Percentiles rank a stretch among this genome's conserved stretches.
These are phyloP conservation scores for Araneus ventricosus DNA, from an alignment of 1,140 invertebrate genomes.

Conservation along the genomic window DNA sequence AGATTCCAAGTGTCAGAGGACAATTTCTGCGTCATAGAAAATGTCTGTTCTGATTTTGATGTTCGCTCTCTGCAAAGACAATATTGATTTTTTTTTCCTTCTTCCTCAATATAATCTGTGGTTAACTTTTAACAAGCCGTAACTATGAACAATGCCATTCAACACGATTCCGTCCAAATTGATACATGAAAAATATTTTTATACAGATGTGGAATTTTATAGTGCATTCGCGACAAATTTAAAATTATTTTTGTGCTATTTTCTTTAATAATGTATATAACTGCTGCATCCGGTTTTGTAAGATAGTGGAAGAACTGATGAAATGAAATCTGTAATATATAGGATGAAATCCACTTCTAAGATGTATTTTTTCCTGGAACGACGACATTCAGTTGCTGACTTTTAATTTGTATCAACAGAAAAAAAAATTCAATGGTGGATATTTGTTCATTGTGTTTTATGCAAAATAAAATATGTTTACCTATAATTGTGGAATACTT, in stretches of 20 bases:
- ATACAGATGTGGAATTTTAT: not conserved
- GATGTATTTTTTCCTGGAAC: not conserved
- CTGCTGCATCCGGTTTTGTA: not conserved
- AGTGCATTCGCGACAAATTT: not conserved
- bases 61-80: not conserved
- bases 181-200: not conserved
- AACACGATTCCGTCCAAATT: not conserved
- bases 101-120: not conserved
- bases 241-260: not conserved
- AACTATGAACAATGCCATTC: not conserved
- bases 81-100: not conserved
- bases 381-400: not conserved
- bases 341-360: too few relatives aligned
- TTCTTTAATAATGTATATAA: conserved; percentile 10
- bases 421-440: conserved; percentile 44
- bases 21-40: not conserved
- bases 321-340: conserved; percentile 21
- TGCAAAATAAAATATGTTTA: conserved; percentile 57
- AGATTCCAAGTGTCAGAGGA: not conserved
- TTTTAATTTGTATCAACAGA: conserved; percentile 38
- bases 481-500: not conserved
- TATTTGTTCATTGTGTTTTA: conserved; percentile 61
- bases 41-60: not conserved
- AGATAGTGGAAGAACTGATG: not conserved
- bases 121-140: not conserved